These are phyloP conservation scores for Plumapathes pennacea DNA, from an alignment of 92 coral and sea anemone species.

Conservation along the genomic window DNA sequence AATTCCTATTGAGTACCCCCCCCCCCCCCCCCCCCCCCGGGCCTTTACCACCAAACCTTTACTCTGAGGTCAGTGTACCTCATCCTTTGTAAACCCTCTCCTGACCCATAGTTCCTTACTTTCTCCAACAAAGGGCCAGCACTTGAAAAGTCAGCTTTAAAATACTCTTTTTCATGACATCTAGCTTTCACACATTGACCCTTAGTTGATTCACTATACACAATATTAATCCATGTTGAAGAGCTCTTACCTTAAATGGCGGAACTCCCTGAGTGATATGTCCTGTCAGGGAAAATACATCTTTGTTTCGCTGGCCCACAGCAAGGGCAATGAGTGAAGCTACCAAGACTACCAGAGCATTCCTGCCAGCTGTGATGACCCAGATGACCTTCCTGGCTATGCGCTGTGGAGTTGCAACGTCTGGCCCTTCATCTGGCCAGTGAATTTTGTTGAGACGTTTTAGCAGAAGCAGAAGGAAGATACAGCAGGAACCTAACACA, in stretches of 20 bases:
- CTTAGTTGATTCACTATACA: no score
- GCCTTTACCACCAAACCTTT: no score
- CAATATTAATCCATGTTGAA: no score
- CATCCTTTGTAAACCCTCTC: no score
- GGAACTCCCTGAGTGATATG: slow-evolving; percentile 73
- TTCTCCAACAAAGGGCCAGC: no score
- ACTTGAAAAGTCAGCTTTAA: no score
- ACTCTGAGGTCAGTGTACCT: no score
- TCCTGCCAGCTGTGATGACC: slow-evolving; percentile 78
- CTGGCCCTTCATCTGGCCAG: slow-evolving; percentile 68
- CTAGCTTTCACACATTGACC: no score
- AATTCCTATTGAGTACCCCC: no score
- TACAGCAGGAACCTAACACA: slow-evolving; percentile 65
- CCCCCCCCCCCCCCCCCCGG: no score
- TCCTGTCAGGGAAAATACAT: slow-evolving; percentile 64
- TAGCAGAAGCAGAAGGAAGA: slow-evolving; percentile 50
- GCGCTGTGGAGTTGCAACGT: slow-evolving; percentile 53
- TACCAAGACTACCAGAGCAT: slow-evolving; percentile 75
- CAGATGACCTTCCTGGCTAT: slow-evolving; percentile 79
- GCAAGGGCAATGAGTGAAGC: slow-evolving; percentile 70
- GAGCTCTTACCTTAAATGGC: slow-evolving; percentile 75
- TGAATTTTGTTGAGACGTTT: slow-evolving; percentile 48
- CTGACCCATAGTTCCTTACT: no score
- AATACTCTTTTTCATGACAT: no score
- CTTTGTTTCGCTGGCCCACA: slow-evolving; percentile 29